Conservation (phyloP, 2,888 invertebrate genomes). For the Pegoplata infirma region DNA sequence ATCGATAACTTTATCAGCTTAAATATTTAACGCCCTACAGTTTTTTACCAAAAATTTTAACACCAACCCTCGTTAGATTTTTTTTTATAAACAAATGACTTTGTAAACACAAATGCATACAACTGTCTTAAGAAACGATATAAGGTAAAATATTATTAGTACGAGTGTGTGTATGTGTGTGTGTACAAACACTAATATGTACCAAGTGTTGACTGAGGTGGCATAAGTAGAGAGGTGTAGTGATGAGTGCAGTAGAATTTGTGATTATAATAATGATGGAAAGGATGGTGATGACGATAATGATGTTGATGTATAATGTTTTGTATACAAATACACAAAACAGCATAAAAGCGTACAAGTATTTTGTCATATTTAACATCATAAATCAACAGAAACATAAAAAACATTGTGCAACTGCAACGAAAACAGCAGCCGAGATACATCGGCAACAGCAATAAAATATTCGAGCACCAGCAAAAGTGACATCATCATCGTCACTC, state of each 20-base stretch:
- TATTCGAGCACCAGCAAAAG: slow-evolving; percentile 23
- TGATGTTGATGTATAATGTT: slow-evolving; percentile 41
- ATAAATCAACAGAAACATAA: slow-evolving; percentile 56
- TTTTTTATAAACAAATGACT: slow-evolving; percentile 36
- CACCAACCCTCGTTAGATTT: slow-evolving; percentile 8
- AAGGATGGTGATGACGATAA: background rate
- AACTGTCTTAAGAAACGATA: slow-evolving; percentile 45
- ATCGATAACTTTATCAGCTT: no score
- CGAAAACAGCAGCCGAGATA: background rate
- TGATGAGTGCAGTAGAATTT: slow-evolving; percentile 6
- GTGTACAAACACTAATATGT: slow-evolving; percentile 6
- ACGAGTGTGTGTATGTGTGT: background rate
- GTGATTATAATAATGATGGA: slow-evolving; percentile 39
- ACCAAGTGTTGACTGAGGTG: no score
- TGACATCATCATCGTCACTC: slow-evolving; percentile 37
- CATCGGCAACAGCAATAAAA: background rate
- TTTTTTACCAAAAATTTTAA: no score
- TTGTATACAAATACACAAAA: slow-evolving; percentile 19
- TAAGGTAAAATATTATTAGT: slow-evolving; percentile 37
- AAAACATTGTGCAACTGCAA: slow-evolving; percentile 12
- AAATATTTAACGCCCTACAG: no score
- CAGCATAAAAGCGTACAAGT: slow-evolving; percentile 8
- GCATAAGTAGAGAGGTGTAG: background rate
- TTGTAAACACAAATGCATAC: slow-evolving; percentile 46
- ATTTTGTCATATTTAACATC: slow-evolving; percentile 62